These are phyloP conservation scores for Tetragnatha versicolor DNA, from an alignment of 1,140 invertebrate genomes.

Conservation along the genomic window DNA sequence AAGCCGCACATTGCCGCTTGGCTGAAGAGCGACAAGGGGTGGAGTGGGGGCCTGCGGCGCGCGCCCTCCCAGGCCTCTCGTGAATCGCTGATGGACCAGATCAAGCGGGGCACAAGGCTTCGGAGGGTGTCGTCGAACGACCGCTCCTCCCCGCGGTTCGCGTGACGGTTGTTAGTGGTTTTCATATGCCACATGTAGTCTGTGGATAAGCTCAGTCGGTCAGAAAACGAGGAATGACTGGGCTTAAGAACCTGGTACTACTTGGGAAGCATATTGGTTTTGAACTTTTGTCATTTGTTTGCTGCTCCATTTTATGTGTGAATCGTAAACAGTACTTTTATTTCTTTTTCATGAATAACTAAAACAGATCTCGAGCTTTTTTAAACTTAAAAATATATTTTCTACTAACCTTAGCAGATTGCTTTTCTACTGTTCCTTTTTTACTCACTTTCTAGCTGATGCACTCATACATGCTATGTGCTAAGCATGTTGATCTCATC, in stretches of 20 bases:
- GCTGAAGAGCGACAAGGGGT: constrained; percentile 34
- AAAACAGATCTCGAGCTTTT: too few species aligned
- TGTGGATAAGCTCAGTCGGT: constrained; percentile 7
- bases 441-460: too few species aligned
- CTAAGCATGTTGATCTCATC: too few species aligned
- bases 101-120: constrained; percentile 81
- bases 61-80: constrained; percentile 62
- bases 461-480: too few species aligned
- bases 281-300: neutral
- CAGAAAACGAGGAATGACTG: neutral
- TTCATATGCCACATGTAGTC: constrained; percentile 56
- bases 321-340: too few species aligned
- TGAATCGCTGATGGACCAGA: constrained; percentile 86
- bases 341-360: too few species aligned
- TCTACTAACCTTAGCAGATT: too few species aligned
- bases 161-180: constrained; percentile 55
- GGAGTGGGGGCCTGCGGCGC: constrained; percentile 15
- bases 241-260: neutral
- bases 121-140: constrained; percentile 69
- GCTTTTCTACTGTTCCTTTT: too few species aligned
- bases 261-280: neutral
- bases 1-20: constrained; percentile 19
- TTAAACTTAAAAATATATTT: too few species aligned
- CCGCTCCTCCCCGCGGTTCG: constrained; percentile 70
- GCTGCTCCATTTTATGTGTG: too few species aligned